These are phyloP conservation scores for Onychomys torridus DNA, from an alignment of 2,797 vertebrate species.

Conservation along the genomic window DNA sequence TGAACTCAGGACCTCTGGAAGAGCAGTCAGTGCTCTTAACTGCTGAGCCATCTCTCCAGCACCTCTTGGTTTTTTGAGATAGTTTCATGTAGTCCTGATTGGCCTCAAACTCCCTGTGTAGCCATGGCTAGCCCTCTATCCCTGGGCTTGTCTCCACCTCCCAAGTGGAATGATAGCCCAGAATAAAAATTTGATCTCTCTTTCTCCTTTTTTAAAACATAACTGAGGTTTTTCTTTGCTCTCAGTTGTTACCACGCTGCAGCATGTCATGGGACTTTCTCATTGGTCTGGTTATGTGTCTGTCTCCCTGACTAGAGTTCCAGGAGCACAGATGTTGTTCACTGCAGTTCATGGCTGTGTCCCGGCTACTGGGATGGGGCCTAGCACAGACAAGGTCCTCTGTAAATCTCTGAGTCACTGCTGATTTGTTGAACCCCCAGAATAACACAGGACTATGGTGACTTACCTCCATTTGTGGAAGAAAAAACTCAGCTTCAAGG, in stretches of 20 bases:
- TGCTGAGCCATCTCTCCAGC: not conserved
- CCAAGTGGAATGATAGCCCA: not conserved
- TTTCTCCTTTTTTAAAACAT: not conserved
- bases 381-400: not conserved
- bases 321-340: not conserved
- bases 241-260: not conserved
- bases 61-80: not conserved
- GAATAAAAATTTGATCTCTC: not conserved
- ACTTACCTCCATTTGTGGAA: not conserved
- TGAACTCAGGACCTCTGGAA: not conserved
- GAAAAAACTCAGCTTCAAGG: conserved; percentile 5
- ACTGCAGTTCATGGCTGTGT: not conserved
- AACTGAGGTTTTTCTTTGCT: conserved; percentile 4
- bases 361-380: not conserved
- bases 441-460: not conserved
- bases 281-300: not conserved
- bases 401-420: not conserved
- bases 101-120: too few species aligned
- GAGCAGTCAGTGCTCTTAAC: not conserved
- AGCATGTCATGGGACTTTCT: not conserved
- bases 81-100: not conserved
- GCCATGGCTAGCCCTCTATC: not conserved
- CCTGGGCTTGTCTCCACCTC: not conserved
- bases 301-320: not conserved
- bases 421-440: not conserved